These are phyloP conservation scores for Arrhopalites spinosus DNA, from an alignment of 2,888 invertebrate species.

Conservation along the genomic window DNA sequence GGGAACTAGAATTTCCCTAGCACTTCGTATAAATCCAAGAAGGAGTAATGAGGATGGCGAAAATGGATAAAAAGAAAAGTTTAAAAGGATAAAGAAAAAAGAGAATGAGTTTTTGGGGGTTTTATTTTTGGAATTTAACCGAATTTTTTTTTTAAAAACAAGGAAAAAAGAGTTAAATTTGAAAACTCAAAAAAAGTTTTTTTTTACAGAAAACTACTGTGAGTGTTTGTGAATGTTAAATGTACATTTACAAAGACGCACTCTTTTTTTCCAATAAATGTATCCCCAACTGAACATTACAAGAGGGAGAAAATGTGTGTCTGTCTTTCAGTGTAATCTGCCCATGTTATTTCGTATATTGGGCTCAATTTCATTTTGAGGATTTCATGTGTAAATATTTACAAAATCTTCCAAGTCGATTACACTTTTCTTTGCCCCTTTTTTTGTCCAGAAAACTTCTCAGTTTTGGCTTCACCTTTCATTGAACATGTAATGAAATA, in stretches of 20 bases:
- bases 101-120: neutral
- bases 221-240: neutral
- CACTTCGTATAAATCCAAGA: no score
- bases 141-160: no score
- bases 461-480: no score
- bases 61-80: no score
- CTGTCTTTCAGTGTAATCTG: neutral
- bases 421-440: conserved; percentile 11
- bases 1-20: no score
- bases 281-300: neutral
- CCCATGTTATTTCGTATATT: neutral
- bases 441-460: neutral
- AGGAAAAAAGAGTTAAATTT: no score
- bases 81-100: no score
- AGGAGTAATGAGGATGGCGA: no score
- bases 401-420: conserved; percentile 7
- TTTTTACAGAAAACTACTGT: no score
- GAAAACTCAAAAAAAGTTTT: no score
- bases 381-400: conserved; percentile 1
- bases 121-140: conserved; percentile 4
- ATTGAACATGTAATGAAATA: no score
- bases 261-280: neutral
- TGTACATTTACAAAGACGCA: no score
- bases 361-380: conserved; percentile 13
- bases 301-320: neutral